These are phyloP conservation scores for Dryomyza anilis DNA, from an alignment of 2,888 invertebrate genomes.

Conservation along the genomic window DNA sequence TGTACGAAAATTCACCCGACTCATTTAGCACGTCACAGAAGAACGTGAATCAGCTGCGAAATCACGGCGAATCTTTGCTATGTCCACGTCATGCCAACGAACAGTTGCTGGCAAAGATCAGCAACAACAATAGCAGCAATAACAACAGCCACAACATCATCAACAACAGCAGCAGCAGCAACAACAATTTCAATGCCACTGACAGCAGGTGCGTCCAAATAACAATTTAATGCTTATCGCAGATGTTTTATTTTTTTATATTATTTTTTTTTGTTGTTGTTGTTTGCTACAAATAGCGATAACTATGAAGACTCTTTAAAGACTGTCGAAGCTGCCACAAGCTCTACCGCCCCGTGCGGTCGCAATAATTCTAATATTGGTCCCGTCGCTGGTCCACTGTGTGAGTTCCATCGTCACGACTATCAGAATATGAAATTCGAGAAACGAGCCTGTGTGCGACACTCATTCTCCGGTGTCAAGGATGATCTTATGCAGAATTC, in stretches of 20 bases:
- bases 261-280: too few species aligned
- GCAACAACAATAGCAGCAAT: neutral
- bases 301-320: conserved; percentile 84
- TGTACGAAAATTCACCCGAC: conserved; percentile 57
- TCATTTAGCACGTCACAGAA: conserved; percentile 45
- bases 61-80: conserved; percentile 43
- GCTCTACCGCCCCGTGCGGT: conserved; percentile 46
- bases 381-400: conserved; percentile 38
- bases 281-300: conserved; percentile 63
- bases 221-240: too few species aligned
- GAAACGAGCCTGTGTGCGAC: conserved; percentile 53
- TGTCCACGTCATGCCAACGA: conserved; percentile 54
- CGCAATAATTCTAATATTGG: conserved; percentile 40
- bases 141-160: neutral
- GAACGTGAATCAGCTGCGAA: conserved; percentile 27
- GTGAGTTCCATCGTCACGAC: conserved; percentile 43
- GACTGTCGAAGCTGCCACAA: conserved; percentile 48
- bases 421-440: conserved; percentile 57
- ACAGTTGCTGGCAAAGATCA: conserved; percentile 31
- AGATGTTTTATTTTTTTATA: too few species aligned
- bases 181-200: conserved; percentile 39
- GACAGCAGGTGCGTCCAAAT: conserved; percentile 55
- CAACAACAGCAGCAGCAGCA: neutral
- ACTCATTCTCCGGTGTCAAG: conserved; percentile 60
- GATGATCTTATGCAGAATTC: conserved; percentile 59